phyloP scores from a whole-genome alignment of 2,888 invertebrate genomes.

The Alloscopus bannaensis region DNA sequence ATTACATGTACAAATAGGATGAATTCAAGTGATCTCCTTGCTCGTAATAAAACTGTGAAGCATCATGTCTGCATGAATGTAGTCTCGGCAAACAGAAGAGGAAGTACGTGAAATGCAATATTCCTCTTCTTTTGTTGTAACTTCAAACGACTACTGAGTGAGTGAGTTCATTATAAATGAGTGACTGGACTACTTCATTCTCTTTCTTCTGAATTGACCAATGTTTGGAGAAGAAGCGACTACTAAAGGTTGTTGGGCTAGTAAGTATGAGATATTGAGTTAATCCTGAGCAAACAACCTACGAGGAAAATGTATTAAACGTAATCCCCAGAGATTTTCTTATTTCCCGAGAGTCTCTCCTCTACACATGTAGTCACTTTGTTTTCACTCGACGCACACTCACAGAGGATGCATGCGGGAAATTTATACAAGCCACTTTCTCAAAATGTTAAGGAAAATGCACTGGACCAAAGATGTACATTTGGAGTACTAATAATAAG shows the following conservation, averaged over 20 bases:
- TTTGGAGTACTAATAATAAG: too few species aligned
- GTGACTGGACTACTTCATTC: constrained; percentile 32
- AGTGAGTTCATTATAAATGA: constrained; percentile 44
- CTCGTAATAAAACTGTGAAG: too few species aligned
- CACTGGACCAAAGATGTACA: too few species aligned
- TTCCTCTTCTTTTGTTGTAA: not conserved
- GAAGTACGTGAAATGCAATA: not conserved
- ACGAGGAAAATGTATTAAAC: constrained; percentile 54
- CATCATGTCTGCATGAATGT: not conserved
- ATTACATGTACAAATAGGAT: not conserved
- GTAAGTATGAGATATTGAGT: constrained; percentile 59
- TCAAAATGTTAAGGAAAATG: too few species aligned
- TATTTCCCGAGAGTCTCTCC: constrained; percentile 40
- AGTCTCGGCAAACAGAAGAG: not conserved
- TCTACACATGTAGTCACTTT: not conserved
- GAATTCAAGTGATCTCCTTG: not conserved
- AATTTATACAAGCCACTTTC: too few species aligned
- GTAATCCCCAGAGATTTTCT: constrained; percentile 50
- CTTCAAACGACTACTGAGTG: constrained; percentile 13
- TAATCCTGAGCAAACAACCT: constrained; percentile 57
- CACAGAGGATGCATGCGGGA: too few species aligned
- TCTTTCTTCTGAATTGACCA: constrained; percentile 31
- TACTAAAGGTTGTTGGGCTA: constrained; percentile 45
- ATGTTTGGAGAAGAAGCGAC: constrained; percentile 30
- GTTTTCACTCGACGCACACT: too few species aligned